Evolutionary conservation across 2,888 invertebrate genomes (phyloP), one percentile per base, ranked within the genome.

Genomic region (Drosophila monieri): DNA sequence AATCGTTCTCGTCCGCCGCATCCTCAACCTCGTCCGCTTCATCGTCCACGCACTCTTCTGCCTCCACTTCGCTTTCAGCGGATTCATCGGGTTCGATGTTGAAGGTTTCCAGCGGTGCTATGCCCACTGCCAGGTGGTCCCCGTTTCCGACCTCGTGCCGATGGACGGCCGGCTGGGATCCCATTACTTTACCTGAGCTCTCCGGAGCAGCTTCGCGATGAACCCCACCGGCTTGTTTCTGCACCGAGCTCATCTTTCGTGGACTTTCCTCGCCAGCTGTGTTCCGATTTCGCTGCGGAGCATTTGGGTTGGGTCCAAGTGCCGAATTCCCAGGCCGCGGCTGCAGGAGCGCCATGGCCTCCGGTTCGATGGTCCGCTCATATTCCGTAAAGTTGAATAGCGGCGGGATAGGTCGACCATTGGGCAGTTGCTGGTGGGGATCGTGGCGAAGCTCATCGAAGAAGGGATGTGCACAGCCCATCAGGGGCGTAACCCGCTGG

Each of bases 381-480:
- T 97, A 95, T 89, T 97, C 97, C 78, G 98, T 97, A 92, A 98
- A 99, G 93, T 99, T 98, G 93, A 99, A 99, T 73, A 99, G 94
- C 73, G 98, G 97, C 80, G 99, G 99, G 91, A 99, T 93, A 88
- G 96, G 95, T 80, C 97, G 95, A 57, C 97, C 97, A 93, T 96
- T 98, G 76, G 99, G 99, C 92, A 99, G 94, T 89, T 96, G 94
- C 85, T 97, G 97, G 89, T 94, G 94, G 64, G 97, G 96, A 92
- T 97, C 97, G 91, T 97, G 97, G 88, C 99, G 95, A 90, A 99
- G 94, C 92, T 99, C 99, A 92, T 99, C 97, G 94, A 99, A 99
- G 94, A 99, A 99, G 80, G 95, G 94, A 94, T 99, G 99, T 86
- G 98, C 97, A 93, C 99, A 99, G 72, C 99, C 99, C 92, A 98